Percentiles rank a stretch among this genome's conserved stretches.
Evolutionary conservation across 2,797 vertebrate species (phyloP).

Genomic region (Coendou prehensilis): DNA sequence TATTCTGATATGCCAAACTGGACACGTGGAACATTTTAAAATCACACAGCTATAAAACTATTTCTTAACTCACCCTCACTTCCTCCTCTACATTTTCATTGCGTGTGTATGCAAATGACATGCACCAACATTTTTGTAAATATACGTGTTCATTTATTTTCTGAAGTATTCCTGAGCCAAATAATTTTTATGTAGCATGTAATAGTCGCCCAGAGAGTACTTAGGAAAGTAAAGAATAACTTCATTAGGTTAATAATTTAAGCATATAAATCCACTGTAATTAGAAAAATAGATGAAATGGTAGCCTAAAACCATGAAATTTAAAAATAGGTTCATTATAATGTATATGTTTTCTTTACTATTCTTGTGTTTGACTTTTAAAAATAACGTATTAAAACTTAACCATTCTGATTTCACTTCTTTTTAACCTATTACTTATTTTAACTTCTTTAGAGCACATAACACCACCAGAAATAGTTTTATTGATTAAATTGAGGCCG

Average conservation of each 20-base stretch:
- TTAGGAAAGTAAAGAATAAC: background rate
- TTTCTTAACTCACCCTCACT: background rate
- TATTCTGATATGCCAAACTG: background rate
- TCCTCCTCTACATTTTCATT: background rate
- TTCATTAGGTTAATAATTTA: conserved; percentile 10
- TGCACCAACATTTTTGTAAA: background rate
- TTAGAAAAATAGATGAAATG: background rate
- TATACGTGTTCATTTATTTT: background rate
- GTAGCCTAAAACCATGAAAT: background rate
- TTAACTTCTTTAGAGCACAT: background rate
- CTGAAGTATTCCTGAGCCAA: background rate
- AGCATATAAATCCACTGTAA: background rate
- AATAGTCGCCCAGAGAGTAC: background rate
- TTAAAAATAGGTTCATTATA: background rate
- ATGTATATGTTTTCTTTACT: background rate
- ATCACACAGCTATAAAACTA: background rate
- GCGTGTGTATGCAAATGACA: background rate
- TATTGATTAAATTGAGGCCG: background rate
- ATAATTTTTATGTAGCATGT: background rate
- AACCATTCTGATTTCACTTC: background rate
- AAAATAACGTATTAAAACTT: background rate
- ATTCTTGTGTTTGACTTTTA: background rate
- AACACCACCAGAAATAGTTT: background rate
- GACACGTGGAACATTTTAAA: background rate
- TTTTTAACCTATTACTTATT: background rate